Evolutionary conservation across 2,888 invertebrate species (phyloP).

Genomic region (Yponomeuta evonymella): DNA sequence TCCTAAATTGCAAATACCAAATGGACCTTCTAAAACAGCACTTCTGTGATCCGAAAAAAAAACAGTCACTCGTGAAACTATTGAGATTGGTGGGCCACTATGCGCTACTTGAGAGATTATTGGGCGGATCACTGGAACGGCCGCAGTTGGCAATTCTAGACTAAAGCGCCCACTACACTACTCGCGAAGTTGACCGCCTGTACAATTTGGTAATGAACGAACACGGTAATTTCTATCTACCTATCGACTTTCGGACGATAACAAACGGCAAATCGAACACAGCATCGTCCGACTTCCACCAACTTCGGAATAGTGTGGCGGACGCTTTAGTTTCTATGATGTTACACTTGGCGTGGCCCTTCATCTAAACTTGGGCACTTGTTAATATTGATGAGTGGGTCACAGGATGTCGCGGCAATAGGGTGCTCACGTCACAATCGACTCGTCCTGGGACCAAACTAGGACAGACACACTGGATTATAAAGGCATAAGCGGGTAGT

Average conservation of each 20-base stretch:
- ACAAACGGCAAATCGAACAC: too few relatives aligned
- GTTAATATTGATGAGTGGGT: conserved; percentile 1
- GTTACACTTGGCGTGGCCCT: neutral
- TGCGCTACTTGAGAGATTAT: neutral
- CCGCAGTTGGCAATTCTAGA: neutral
- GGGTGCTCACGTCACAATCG: neutral
- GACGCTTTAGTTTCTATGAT: neutral
- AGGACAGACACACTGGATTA: neutral
- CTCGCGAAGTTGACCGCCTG: too few relatives aligned
- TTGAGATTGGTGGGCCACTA: neutral
- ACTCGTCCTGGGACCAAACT: neutral
- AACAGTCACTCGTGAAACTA: neutral
- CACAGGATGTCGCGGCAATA: neutral
- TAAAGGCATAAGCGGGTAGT: neutral
- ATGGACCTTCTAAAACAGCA: neutral
- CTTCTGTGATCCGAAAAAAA: neutral
- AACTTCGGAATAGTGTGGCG: too few relatives aligned
- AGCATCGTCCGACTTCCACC: too few relatives aligned
- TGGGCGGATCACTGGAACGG: neutral
- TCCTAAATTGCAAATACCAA: neutral
- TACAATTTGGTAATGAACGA: too few relatives aligned
- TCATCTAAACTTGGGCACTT: neutral
- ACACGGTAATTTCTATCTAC: too few relatives aligned
- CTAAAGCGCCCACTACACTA: too few relatives aligned
- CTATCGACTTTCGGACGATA: too few relatives aligned